Evolutionary conservation across 2,113 vertebrate genomes (phyloP).

Genomic region (Muntiacus muntjak): DNA sequence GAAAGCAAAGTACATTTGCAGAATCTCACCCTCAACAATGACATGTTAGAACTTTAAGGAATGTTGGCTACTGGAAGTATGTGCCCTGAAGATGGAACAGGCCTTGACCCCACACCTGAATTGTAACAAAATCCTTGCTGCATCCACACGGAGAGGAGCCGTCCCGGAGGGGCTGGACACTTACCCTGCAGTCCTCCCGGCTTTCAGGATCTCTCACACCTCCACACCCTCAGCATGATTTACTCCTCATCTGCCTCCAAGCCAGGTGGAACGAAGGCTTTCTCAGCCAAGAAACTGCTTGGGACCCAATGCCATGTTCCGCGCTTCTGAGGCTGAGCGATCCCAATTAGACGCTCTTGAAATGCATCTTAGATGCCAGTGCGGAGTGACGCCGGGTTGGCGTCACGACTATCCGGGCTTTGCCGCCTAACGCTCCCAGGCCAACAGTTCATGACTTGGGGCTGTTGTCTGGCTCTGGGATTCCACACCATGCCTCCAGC

Average conservation of each 20-base stretch:
- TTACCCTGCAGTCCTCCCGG: not conserved
- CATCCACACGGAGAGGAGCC: not conserved
- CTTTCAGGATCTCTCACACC: not conserved
- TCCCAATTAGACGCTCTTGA: not conserved
- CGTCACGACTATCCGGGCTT: not conserved
- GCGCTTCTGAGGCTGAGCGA: not conserved
- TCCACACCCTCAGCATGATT: not conserved
- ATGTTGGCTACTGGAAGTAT: not conserved
- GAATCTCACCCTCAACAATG: not conserved
- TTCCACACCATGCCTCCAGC: slow-evolving; percentile 24
- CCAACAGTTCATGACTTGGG: not conserved
- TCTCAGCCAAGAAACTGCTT: not conserved
- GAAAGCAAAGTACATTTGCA: not conserved
- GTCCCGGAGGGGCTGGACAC: not conserved
- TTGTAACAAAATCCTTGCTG: not conserved
- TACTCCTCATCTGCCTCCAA: not conserved
- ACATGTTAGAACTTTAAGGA: not conserved
- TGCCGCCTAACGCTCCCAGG: slow-evolving; percentile 16
- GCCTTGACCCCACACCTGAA: not conserved
- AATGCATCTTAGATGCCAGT: not conserved
- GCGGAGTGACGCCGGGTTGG: not conserved
- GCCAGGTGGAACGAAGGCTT: not conserved
- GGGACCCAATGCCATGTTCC: not conserved
- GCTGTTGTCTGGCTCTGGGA: not conserved
- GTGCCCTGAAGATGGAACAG: not conserved